Base-by-base conservation (phyloP, 1,140 invertebrate species). In the Euschistus heros region DNA sequence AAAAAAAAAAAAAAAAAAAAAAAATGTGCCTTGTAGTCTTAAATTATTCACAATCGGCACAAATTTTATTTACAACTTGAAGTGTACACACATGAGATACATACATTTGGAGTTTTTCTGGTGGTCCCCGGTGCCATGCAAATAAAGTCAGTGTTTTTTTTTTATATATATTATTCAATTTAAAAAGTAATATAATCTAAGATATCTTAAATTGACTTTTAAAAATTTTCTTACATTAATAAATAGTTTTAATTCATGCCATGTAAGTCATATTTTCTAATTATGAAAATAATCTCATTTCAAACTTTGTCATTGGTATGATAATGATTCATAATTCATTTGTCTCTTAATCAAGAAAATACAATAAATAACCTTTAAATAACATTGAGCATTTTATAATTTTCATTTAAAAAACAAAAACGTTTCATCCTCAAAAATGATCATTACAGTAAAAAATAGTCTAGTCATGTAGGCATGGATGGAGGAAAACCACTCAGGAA, bases 51-150 rank as follows among this genome's bases (percentile, higher is more conserved):
- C 63, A 64, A 50, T 27, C 44, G 63, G 63, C 63, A 55, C 63
- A 64, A 54, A 64, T 63, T 37, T 42, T 65, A 65, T 65, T 26
- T 65, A 65, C 64, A 65, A 59, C 24, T 24, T 65, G 55, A 54
- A 62, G 59, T 60, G 50, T 62, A 66, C 57, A 62, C 22, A 61
- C 50, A 60, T 60, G 44, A 33, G 52, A 26, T 33, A 57, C 52
- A 27, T 60, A 59, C 55, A 37, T 66, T 66, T 66, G 64, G 64
- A 65, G 64, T 66, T 66, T 62, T 66, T n/a, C 26, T 59, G 60
- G 65, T 66, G 65, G 60, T 66, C 61, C 60, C 60, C 65, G 18
- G 30, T 63, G 24, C 44, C 61, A 66, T 63, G 65, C 61, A 37
- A 33, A 61, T 54, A 54, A 54, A 20, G 5, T 18, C 47, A n/a